phyloP scores from a whole-genome alignment of 2,888 invertebrate genomes.

The Orthosia cruda region DNA sequence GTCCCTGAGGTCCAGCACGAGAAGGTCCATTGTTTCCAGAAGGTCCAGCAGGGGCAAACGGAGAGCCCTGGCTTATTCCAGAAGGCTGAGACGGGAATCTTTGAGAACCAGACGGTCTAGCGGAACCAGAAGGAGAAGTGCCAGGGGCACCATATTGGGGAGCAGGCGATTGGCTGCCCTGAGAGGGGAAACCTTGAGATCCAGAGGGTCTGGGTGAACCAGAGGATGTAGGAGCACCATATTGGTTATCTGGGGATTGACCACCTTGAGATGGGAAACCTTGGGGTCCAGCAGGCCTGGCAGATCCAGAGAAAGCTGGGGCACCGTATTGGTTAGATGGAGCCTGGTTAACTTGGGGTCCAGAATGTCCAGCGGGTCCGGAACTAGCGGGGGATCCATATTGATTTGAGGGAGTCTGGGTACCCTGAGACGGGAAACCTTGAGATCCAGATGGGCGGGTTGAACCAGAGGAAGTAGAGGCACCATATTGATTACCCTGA shows the following conservation, averaged over 20 bases:
- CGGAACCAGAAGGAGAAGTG: slow-evolving; percentile 12
- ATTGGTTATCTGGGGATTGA: slow-evolving; percentile 32
- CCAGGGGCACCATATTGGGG: slow-evolving; percentile 46
- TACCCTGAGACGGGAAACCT: slow-evolving; percentile 28
- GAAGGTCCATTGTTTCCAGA: slow-evolving; percentile 31
- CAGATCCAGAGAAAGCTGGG: slow-evolving; percentile 29
- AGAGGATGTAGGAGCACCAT: slow-evolving; percentile 41
- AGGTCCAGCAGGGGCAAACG: slow-evolving; percentile 37
- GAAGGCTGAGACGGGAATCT: slow-evolving; percentile 65
- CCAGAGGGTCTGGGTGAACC: slow-evolving; percentile 32
- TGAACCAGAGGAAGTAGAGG: slow-evolving; percentile 33
- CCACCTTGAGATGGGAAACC: slow-evolving; percentile 14
- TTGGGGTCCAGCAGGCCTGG: slow-evolving; percentile 43
- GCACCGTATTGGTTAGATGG: slow-evolving; percentile 38
- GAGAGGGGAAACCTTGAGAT: slow-evolving; percentile 32
- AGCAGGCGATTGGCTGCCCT: slow-evolving; percentile 34
- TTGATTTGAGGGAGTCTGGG: slow-evolving; percentile 18
- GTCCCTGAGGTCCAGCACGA: slow-evolving; percentile 26
- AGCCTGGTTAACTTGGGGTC: slow-evolving; percentile 23
- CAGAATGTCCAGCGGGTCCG: slow-evolving; percentile 27
- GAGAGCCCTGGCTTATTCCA: slow-evolving; percentile 65
- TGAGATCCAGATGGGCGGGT: slow-evolving; percentile 49
- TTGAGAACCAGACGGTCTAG: slow-evolving; percentile 30
- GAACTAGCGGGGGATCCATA: slow-evolving; percentile 26
- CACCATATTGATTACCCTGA: slow-evolving; percentile 30